phyloP scores from a whole-genome alignment of 1,140 invertebrate genomes.

The Lasioglossum albipes region DNA sequence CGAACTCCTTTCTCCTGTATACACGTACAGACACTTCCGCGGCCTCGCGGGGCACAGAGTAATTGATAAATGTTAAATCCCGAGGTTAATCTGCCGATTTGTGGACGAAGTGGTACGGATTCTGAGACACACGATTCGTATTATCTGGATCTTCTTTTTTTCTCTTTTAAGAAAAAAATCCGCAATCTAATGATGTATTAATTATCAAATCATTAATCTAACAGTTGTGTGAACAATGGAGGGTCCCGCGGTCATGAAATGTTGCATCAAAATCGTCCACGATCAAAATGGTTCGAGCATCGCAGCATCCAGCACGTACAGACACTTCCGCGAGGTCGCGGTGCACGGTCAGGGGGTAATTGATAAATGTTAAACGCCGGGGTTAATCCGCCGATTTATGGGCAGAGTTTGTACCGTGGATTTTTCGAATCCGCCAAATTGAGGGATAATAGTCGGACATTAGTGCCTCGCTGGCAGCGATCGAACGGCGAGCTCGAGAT shows the following conservation, averaged over 20 bases:
- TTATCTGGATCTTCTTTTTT: too few relatives aligned
- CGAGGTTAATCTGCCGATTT: too few relatives aligned
- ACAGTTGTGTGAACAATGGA: too few relatives aligned
- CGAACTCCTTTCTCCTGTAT: constrained; percentile 15
- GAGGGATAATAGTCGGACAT: constrained; percentile 75
- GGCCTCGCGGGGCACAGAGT: background rate
- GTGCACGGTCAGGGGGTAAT: constrained; percentile 66
- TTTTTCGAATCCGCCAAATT: constrained; percentile 73
- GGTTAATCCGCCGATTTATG: constrained; percentile 79
- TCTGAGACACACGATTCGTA: too few relatives aligned
- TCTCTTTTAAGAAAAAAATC: too few relatives aligned
- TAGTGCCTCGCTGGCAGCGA: constrained; percentile 63
- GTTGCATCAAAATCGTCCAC: too few relatives aligned
- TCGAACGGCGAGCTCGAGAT: constrained; percentile 51
- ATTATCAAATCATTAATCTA: too few relatives aligned
- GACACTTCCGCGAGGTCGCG: constrained; percentile 20
- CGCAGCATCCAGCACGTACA: background rate
- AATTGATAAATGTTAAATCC: too few relatives aligned
- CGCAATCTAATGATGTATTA: too few relatives aligned
- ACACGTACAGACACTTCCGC: background rate
- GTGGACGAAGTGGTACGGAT: too few relatives aligned
- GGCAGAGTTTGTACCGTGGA: constrained; percentile 61
- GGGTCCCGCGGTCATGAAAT: too few relatives aligned
- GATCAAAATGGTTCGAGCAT: too few relatives aligned
- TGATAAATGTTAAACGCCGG: constrained; percentile 77